Base-by-base conservation (phyloP, 1,140 invertebrate species). In the Zaprionus kolodkinae region DNA sequence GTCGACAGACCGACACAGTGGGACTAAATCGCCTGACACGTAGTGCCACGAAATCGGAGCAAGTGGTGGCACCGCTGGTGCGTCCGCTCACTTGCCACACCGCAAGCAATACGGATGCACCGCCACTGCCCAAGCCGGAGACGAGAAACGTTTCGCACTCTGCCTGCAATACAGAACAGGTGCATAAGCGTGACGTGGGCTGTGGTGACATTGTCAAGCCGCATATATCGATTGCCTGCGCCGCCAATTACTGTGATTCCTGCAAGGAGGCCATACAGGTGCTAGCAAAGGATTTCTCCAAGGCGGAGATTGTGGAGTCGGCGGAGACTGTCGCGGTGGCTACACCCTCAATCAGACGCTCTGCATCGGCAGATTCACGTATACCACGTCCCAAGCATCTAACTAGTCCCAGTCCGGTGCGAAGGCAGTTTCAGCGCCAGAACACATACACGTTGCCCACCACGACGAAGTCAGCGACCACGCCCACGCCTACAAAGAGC, bases 171-270 rank as follows among this genome's bases (percentile, higher is more conserved):
- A 92, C 92, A 52, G 91, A 92, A n/a, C 69, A 85, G 52, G 78
- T 92, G 7, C 75, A 77, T 9, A 91, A 86, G 15, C 65, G 86
- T n/a, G 94, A 95, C 59, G 94, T 94, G 1, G 94, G 93, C 10
- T 94, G 94, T 25, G 94, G 94, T 0, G 93, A 94, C 12, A 93
- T 93, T 3, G 79, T 94, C 0, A 94, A 93, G 65, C 93, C 94
- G 2, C 93, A 94, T 56, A 94, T 94, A 40, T 92, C 92, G 0
- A 93, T 94, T n/a, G 91, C 93, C 3, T 93, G 93, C 69, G 92
- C 93, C 55, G 94, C 94, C 40, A 94, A 94, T 77, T 94, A 95
- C 67, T 95, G 95, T 93, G 95, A 95, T 81, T 95, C 95, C 75
- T 95, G 95, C 85, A 95, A 95, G 78, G 94, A 94, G 63, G 93